Evolutionary conservation across 2,113 vertebrate species (phyloP), one percentile per base, ranked within the genome.

Genomic region (Cepphus grylle): DNA sequence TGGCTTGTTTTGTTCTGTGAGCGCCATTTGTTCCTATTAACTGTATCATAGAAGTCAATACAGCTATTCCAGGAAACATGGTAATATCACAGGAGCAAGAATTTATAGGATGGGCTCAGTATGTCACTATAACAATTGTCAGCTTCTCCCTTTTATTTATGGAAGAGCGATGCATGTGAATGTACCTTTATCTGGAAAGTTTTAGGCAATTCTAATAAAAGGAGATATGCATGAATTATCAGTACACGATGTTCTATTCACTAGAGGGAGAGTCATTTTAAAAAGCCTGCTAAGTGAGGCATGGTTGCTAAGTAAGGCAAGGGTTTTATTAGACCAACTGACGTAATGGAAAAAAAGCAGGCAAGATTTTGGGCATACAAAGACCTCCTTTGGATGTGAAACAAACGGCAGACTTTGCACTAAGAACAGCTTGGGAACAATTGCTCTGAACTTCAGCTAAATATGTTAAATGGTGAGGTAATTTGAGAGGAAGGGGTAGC

Each of bases 181-280:
- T 89, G 93, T 94, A 94, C 95, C 95, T 96, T 96, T 92, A 97
- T 97, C 97, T 97, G 96, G 96, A 73, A 98, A 98, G 95, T 94
- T 96, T 98, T 97, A 94, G 97, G 95, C 94, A 96, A 85, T 97
- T 97, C 96, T 97, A 96, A 96, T 97, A 96, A 97, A 97, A 96
- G 91, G 91, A 96, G 91, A 95, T 93, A 38, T 93, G 96, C 94
- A 94, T 96, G 90, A 95, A 96, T 95, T 95, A 96, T 94, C 95
- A 86, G 92, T 90, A 95, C 95, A 89, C 11, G 86, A 91, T 96
- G 95, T 95, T 97, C 96, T 95, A 63, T 88, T 94, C 93, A 86
- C 74, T 80, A 61, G 81, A 90, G 66, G 80, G 73, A 95, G 93
- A 88, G 56, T 70, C n/a, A 34, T 86, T 94, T 95, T 36, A 84